Conservation (phyloP, 2,113 vertebrate species). For the Osmerus mordax region DNA sequence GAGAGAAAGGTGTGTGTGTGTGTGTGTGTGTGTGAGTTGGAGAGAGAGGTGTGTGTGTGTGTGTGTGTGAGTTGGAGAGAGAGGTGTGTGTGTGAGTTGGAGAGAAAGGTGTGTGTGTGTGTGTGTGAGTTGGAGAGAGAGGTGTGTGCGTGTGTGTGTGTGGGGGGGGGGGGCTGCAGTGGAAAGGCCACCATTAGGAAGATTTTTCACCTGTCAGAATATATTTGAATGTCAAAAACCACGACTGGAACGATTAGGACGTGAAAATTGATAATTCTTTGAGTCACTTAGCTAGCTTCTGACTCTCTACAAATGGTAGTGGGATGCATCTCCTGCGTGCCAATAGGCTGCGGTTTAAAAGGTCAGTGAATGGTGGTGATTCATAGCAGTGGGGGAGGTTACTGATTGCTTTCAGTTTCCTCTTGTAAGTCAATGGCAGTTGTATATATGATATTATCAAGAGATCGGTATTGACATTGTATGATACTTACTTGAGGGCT, state of each 20-base stretch:
- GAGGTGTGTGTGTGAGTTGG: too few species aligned
- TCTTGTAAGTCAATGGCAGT: too few species aligned
- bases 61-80: too few species aligned
- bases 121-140: too few species aligned
- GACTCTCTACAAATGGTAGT: neutral
- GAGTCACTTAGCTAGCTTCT: neutral
- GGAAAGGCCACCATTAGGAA: neutral
- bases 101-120: too few species aligned
- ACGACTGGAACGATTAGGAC: neutral
- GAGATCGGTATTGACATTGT: neutral
- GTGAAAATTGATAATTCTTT: neutral
- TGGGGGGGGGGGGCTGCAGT: neutral
- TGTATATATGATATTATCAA: too few species aligned
- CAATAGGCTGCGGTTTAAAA: neutral
- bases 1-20: too few species aligned
- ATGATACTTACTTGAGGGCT: neutral
- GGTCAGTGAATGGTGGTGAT: slow-evolving; percentile 1
- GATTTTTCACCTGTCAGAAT: neutral
- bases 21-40: too few species aligned
- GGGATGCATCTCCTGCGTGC: neutral
- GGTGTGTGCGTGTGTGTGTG: too few species aligned
- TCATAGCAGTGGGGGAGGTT: neutral
- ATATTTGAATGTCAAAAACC: neutral
- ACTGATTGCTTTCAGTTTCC: neutral
- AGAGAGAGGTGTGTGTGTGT: too few species aligned